phyloP scores from a whole-genome alignment of 1,140 invertebrate genomes.

The Danaus melanippus region DNA sequence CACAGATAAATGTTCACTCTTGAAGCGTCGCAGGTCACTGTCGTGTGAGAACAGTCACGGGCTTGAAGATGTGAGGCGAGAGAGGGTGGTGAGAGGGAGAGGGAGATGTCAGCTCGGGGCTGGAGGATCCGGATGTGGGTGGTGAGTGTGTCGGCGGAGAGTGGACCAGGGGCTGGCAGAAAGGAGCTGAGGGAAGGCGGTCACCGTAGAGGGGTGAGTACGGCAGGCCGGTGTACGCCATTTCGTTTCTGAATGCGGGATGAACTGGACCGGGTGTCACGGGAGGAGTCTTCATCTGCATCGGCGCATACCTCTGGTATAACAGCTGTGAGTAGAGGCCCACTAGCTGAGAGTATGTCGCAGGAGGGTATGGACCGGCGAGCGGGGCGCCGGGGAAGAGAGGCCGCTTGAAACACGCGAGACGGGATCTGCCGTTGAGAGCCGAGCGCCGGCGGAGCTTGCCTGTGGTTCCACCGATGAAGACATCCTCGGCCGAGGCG shows the following conservation, averaged over 20 bases:
- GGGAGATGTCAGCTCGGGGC: conserved; percentile 49
- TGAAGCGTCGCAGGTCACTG: conserved; percentile 40
- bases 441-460: conserved; percentile 92
- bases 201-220: conserved; percentile 52
- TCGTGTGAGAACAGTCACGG: conserved; percentile 53
- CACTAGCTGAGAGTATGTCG: conserved; percentile 56
- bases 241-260: conserved; percentile 50
- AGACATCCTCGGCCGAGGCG: conserved; percentile 95
- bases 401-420: conserved; percentile 89
- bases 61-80: conserved; percentile 60
- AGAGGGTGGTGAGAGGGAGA: conserved; percentile 53
- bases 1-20: conserved; percentile 35
- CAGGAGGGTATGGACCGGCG: conserved; percentile 64
- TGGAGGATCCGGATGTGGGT: conserved; percentile 47
- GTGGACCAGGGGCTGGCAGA: conserved; percentile 26
- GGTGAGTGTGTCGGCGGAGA: conserved; percentile 42
- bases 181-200: conserved; percentile 37
- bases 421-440: conserved; percentile 84
- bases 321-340: conserved; percentile 64
- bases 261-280: conserved; percentile 50
- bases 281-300: conserved; percentile 54
- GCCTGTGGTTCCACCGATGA: conserved; percentile 97
- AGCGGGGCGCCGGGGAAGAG: conserved; percentile 71
- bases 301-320: conserved; percentile 67
- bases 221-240: conserved; percentile 37